These are phyloP conservation scores for Nasonia longicornis DNA, from an alignment of 1,140 invertebrate genomes.

Conservation along the genomic window DNA sequence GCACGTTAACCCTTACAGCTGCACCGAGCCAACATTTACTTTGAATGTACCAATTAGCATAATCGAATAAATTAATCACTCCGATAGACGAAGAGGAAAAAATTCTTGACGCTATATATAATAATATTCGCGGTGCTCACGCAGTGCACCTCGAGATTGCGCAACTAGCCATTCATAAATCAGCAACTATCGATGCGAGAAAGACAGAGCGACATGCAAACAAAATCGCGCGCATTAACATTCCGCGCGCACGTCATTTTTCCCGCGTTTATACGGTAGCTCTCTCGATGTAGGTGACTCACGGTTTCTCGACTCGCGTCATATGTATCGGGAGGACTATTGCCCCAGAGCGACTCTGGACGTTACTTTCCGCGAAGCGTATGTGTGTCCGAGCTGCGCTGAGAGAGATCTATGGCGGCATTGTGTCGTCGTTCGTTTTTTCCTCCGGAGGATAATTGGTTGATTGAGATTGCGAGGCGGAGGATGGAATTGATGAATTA, in stretches of 20 bases:
- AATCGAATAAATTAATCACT: conserved; percentile 39
- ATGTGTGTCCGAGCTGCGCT: neutral
- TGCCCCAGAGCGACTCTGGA: conserved; percentile 4
- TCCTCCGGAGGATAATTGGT: no score
- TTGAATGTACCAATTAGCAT: conserved; percentile 18
- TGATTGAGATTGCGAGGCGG: neutral
- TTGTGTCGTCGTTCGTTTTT: neutral
- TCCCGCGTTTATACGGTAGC: neutral
- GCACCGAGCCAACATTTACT: neutral
- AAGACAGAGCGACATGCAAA: neutral
- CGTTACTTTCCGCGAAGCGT: conserved; percentile 24
- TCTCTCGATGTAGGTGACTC: neutral
- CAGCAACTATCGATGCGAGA: conserved; percentile 31
- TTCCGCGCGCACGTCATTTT: conserved; percentile 7
- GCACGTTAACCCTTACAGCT: neutral
- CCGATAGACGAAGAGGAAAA: neutral
- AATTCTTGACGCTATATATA: neutral
- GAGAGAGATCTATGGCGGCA: neutral
- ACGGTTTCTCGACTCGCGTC: conserved; percentile 5
- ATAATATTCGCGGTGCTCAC: neutral
- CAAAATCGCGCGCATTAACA: conserved; percentile 32
- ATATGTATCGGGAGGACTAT: conserved; percentile 6
- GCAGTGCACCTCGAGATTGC: conserved; percentile 9
- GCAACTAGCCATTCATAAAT: conserved; percentile 31
- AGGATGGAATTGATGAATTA: neutral